Evolutionary conservation across 2,888 invertebrate genomes (phyloP), one percentile per base, ranked within the genome.

Genomic region (Xestia xanthographa): DNA sequence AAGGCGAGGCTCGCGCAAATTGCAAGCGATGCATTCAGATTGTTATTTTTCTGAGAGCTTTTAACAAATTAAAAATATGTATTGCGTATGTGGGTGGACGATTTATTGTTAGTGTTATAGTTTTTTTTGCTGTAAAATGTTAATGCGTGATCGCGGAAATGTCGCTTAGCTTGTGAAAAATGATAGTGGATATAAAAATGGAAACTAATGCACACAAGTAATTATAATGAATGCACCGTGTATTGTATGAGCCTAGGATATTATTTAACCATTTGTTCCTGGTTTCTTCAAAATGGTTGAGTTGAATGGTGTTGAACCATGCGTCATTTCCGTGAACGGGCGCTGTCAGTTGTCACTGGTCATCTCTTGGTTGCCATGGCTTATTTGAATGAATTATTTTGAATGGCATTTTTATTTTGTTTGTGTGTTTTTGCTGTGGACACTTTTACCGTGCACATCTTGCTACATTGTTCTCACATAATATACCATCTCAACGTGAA

Each of bases 21-120:
- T 95, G 94, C 95, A 86, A 88, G 88, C 91, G 79, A 84, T 93
- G 95, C 95, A 96, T 94, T 93, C 94, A 94, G 95, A 96, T 95
- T 95, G 95, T 92, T 94, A 93, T 95, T 96, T 96, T 95, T 95
- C 93, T 90, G 90, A 90, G 90, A 90, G 95, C 95, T 95, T 95
- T 95, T 95, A 95, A 95, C 94, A 95, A 95, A 96, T 96, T 95
- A 95, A 95, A 95, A 95, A 93, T 91, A 91, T 89, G 71, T 72
- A 74, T 83, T 86, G 83, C 79, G 83, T 83, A 79, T 76, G 79
- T 78, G 82, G 76, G 75, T n/a, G 79, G 70, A 72, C 74, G 79
- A 87, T 86, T 87, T 85, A 86, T 82, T 68, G 74, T 75, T 29
- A 65, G 65, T n/a, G 60, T 43, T 62, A 14, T 53, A 41, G 22